Base-by-base conservation (phyloP, 1,140 invertebrate genomes). In the Hirudo medicinalis region DNA sequence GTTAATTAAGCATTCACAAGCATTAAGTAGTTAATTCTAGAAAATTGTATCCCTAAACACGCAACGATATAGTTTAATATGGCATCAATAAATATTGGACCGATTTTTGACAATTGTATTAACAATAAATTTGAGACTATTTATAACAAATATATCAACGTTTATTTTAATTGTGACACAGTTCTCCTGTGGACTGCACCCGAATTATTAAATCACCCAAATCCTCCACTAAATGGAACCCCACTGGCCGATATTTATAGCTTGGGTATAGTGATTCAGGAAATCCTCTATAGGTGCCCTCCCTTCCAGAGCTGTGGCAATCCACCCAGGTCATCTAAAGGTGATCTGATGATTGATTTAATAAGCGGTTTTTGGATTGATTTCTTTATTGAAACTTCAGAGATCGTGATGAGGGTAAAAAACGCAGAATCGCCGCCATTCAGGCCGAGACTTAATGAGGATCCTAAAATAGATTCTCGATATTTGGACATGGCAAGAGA, bases 241-340 rank as follows among this genome's bases (percentile, higher is more conserved):
- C 90, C 90, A 81, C 79, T 87, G 0, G 91, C 87, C 0, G 91
- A 93, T 80, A 90, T 93, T 72, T 94, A 91, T 82, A 90, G 89
- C 73, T 92, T 94, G 78, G 89, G 88, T 40, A 93, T 94, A 74
- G 88, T 93, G 73, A 89, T 92, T 86, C 90, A 92, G 79, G 91
- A 94, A 82, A 89, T 93, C 25, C 53, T 70, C 11, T 53, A 70
- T 22, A 36, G 69, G 32, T 70, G 69, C 25, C n/a, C 53, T n/a
- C 69, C 69, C 15, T 70, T 22, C 25, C 32, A 49, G 53, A 70
- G 32, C 9, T 27, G 49, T 53, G 43, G 49, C 29, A 43, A 54
- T 53, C n/a, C 53, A 22, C 36, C 27, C n/a, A 19, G 8, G 19
- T 25, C 25, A 8, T 36, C 69, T n/a, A 54, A 54, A 70, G 69